Evolutionary conservation across 2,888 invertebrate species (phyloP), one percentile per base, ranked within the genome.

Genomic region (Aphidoletes aphidimyza): DNA sequence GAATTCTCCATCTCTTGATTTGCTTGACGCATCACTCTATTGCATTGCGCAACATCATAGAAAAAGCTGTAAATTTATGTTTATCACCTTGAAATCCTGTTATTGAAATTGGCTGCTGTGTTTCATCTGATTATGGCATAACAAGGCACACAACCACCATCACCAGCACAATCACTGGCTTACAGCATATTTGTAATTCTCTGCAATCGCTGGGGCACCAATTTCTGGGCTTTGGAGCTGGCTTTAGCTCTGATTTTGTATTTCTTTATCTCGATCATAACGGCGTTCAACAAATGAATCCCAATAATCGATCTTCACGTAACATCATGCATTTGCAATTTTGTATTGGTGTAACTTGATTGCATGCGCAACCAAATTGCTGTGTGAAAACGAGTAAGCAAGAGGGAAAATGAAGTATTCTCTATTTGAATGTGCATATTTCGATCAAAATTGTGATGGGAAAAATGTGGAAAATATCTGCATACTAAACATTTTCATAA

Each of bases 381-480:
- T 3, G 14, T 14, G 22, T 22, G 22, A 6, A 5, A 22, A 22
- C 47, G 17, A 11, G 47, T 14, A 19, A 11, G 47, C 19, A 47
- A 47, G 47, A 9, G 17, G 19, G 3, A 19, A 30, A 19, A 34
- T 69, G 30, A 69, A 69, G 69, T 11, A 69, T 14, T 30, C 69
- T 54, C 3, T 69, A 14, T 30, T 69, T 69, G 26, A 69, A 69
- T 69, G 69, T 69, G 30, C 69, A n/a, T 54, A n/a, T 54, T 3
- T 19, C 54, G 54, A 69, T 69, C 69, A 30, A 81, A 81, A 19
- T 37, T 81, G n/a, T 37, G 81, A 81, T 81, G 81, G 39, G 39
- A 81, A 81, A 37, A 37, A 47, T 3, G 3, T 26, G 14, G 0
- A 78, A 78, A 81, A 37, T 37, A 81, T 81, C 37, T 37, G 37